Base-by-base conservation (phyloP, 2,797 vertebrate species). In the Perdix hodgsoniae region DNA sequence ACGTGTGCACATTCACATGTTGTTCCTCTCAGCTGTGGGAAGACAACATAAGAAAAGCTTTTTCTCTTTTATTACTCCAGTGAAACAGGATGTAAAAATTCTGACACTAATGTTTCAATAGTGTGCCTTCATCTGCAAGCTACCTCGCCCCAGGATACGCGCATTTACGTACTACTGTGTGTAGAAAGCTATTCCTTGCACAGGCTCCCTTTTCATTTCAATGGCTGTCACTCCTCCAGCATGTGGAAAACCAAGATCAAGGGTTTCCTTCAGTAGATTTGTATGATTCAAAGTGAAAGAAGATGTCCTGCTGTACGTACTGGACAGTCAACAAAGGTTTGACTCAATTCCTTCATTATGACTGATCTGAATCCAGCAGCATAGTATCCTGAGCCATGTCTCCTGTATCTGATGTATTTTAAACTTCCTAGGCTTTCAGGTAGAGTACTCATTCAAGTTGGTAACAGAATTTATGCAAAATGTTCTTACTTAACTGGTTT, bases 361-460 rank as follows among this genome's bases (percentile, higher is more conserved):
- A 16, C 39, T 31, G 17, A 1, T 40, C 33, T 37, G 44, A 76
- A 16, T 15, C 54, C 65, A 61, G 70, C 80, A 78, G 87, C 0
- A 0, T 23, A 0, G 0, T 44, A 3, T 33, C 79, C 75, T 0
- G 0, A 74, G 85, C 76, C 26, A 0, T 1, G 13, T 40, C 61
- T 70, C 29, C 64, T 2, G 0, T 63, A 31, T n/a, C 39, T 7
- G 2, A 5, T 24, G 2, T 14, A 3, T 29, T 69, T 54, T 42
- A 75, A 77, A 49, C 4, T 88, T 75, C 79, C 76, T 49, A 73
- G 66, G 50, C 54, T 90, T 75, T 35, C 76, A 73, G 73, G 66
- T 83, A 67, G 64, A 77, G 44, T 73, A 54, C 14, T 47, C 65
- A 33, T 44, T 60, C 52, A 50, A 13, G 18, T 3, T 56, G 24